Evolutionary conservation across 2,113 vertebrate genomes (phyloP).

Genomic region (Lichenostomus cassidix): DNA sequence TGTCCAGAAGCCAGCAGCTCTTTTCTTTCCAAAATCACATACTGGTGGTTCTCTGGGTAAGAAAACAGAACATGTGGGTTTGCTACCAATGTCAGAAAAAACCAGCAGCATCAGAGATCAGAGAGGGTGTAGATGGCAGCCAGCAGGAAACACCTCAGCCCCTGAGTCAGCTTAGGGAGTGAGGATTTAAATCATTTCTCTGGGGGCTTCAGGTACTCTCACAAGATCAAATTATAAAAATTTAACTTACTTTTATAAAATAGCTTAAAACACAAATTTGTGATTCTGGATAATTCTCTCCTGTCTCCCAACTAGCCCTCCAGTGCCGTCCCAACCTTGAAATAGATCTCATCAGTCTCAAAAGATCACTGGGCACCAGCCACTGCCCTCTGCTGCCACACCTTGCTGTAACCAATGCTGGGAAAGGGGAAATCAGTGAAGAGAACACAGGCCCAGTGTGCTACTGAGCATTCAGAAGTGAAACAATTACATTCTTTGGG

Average conservation of each 20-base stretch:
- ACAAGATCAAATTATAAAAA: not conserved
- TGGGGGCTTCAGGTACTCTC: not conserved
- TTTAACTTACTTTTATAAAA: not conserved
- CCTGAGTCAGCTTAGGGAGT: not conserved
- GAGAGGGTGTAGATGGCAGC: not conserved
- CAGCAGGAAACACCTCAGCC: not conserved
- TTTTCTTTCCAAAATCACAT: constrained; percentile 89
- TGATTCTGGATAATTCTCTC: not conserved
- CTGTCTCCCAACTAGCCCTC: not conserved
- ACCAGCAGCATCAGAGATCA: not conserved
- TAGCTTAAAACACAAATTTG: not conserved
- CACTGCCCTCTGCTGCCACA: not conserved
- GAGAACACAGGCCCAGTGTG: not conserved
- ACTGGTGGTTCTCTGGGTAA: constrained; percentile 96
- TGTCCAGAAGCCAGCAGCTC: constrained; percentile 88
- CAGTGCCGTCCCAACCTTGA: not conserved
- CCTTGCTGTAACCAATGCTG: not conserved
- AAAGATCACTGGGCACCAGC: not conserved
- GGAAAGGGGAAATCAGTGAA: not conserved
- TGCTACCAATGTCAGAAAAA: not conserved
- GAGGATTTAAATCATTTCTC: not conserved
- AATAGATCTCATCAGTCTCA: not conserved
- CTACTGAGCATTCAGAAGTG: not conserved
- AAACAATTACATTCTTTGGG: not conserved
- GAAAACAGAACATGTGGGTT: not conserved